A percentile compares a stretch with the other conserved stretches of the same genome.
phyloP scores from a whole-genome alignment of 2,888 invertebrate species.

The Portevinia maculata region DNA sequence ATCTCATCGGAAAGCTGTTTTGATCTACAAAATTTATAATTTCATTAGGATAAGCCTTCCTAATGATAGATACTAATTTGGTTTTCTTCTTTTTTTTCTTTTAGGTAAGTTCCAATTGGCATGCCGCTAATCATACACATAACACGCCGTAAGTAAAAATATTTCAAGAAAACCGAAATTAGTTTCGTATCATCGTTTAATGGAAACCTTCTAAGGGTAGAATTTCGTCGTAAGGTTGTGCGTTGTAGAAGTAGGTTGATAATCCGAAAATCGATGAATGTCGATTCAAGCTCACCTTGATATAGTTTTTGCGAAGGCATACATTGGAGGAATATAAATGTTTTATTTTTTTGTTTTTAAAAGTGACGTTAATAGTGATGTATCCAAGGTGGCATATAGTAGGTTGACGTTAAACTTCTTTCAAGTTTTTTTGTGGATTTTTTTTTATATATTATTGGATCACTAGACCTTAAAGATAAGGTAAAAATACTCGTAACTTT shows the following conservation, averaged over 20 bases:
- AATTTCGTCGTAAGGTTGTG: slow-evolving; percentile 37
- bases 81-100: slow-evolving; percentile 29
- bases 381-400: background rate
- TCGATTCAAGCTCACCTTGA: slow-evolving; percentile 61
- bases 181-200: slow-evolving; percentile 49
- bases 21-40: slow-evolving; percentile 33
- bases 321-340: slow-evolving; percentile 20
- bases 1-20: slow-evolving; percentile 11
- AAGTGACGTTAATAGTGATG: slow-evolving; percentile 19
- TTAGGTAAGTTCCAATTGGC: slow-evolving; percentile 53
- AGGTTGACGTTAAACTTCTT: slow-evolving; percentile 51
- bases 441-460: background rate
- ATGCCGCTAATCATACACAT: slow-evolving; percentile 1
- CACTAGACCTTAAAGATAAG: slow-evolving; percentile 20
- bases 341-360: slow-evolving; percentile 4
- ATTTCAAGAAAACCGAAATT: slow-evolving; percentile 1
- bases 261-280: slow-evolving; percentile 66
- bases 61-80: slow-evolving; percentile 25
- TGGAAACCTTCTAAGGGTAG: slow-evolving; percentile 60
- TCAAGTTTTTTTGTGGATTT: slow-evolving; percentile 31
- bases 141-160: slow-evolving; percentile 39
- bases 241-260: slow-evolving; percentile 2
- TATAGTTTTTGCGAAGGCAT: slow-evolving; percentile 46
- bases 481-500: background rate
- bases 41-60: slow-evolving; percentile 18